phyloP scores from a whole-genome alignment of 2,888 invertebrate genomes.

The Cataglyphis livida region DNA sequence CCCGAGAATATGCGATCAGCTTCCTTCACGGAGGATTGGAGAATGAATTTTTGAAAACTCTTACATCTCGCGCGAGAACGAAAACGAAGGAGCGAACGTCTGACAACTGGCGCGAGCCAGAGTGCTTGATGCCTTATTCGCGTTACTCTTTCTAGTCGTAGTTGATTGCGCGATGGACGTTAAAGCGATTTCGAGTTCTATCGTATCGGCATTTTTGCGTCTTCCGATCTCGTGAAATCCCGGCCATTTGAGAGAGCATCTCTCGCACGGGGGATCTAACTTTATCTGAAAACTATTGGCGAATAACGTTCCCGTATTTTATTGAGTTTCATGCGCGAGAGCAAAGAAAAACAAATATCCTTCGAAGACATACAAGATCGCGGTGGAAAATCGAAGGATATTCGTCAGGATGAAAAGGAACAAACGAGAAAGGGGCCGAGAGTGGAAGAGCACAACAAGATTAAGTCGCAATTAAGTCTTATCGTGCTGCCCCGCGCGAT shows the following conservation, averaged over 20 bases:
- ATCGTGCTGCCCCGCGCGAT: slow-evolving; percentile 74
- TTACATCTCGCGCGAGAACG: background rate
- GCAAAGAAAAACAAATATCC: slow-evolving; percentile 55
- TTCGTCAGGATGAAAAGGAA: slow-evolving; percentile 33
- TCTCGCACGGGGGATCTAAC: slow-evolving; percentile 13
- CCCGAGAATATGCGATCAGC: slow-evolving; percentile 36
- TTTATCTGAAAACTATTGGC: slow-evolving; percentile 32
- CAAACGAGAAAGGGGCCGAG: slow-evolving; percentile 23
- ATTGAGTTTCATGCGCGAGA: slow-evolving; percentile 38
- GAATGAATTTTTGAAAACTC: background rate
- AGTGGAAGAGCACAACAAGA: slow-evolving; percentile 51
- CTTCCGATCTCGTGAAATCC: slow-evolving; percentile 43
- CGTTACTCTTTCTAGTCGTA: background rate
- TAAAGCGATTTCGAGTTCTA: slow-evolving; percentile 38
- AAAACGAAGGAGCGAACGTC: background rate
- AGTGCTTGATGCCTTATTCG: slow-evolving; percentile 5
- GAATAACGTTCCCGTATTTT: slow-evolving; percentile 43
- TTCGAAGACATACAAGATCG: slow-evolving; percentile 43
- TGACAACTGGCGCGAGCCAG: background rate
- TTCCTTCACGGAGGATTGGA: background rate
- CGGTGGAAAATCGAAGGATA: slow-evolving; percentile 23
- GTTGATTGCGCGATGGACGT: slow-evolving; percentile 40
- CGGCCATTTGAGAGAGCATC: slow-evolving; percentile 24
- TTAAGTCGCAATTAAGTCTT: slow-evolving; percentile 76
- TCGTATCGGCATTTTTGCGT: slow-evolving; percentile 27